Evolutionary conservation across 53 echinoderm and acorn worm species (phyloP).

Genomic region (Mesocentrotus franciscanus): DNA sequence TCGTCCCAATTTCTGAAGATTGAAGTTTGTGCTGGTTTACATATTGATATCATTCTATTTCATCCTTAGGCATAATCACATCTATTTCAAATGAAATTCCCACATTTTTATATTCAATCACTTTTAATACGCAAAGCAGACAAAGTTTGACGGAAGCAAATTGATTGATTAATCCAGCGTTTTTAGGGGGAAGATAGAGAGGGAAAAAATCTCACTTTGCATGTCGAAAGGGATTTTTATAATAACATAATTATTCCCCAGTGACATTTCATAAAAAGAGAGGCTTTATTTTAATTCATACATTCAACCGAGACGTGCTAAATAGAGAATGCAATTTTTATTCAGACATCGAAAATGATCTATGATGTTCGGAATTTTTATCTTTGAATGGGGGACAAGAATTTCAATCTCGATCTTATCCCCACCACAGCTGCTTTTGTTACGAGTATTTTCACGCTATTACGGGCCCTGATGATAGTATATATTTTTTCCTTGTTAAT

Average conservation of each 20-base stretch:
- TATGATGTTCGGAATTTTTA: slow-evolving; percentile 45
- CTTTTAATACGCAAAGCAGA: not conserved
- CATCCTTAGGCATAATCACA: too few relatives aligned
- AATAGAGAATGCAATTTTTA: slow-evolving; percentile 3
- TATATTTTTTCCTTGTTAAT: not conserved
- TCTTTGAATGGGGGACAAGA: slow-evolving; percentile 5
- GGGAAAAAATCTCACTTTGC: not conserved
- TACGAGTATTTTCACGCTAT: not conserved
- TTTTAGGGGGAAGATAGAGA: not conserved
- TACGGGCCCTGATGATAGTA: slow-evolving; percentile 8
- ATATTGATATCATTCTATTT: too few relatives aligned
- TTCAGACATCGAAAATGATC: slow-evolving; percentile 48
- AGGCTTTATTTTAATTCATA: slow-evolving; percentile 8
- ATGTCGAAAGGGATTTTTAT: not conserved
- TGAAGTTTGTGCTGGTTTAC: too few relatives aligned
- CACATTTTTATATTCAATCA: not conserved
- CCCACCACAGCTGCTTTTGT: not conserved
- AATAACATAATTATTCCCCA: slow-evolving; percentile 34
- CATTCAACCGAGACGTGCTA: not conserved
- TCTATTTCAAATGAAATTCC: too few relatives aligned
- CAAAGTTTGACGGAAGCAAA: not conserved
- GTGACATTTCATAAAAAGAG: slow-evolving; percentile 14
- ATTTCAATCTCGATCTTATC: slow-evolving; percentile 6
- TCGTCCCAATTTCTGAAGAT: too few relatives aligned
- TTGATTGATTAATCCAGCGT: not conserved